Conservation (phyloP, 2,797 vertebrate genomes). For the Amazona finschi region DNA sequence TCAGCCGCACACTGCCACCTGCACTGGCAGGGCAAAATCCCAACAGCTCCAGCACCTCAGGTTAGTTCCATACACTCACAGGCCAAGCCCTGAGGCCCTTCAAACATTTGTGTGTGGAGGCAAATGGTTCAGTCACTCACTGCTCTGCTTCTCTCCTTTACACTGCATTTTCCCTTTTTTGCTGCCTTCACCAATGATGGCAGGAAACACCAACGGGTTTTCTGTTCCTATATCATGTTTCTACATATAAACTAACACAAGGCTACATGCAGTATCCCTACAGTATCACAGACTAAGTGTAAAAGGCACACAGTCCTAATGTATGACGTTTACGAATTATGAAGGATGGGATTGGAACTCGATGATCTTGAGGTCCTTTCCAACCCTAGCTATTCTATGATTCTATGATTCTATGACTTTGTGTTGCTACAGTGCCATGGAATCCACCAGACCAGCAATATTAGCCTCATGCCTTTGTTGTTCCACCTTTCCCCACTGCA, state of each 20-base stretch:
- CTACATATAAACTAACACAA: background rate
- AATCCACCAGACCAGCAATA: background rate
- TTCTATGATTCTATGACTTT: background rate
- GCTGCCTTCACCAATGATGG: background rate
- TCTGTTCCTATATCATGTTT: background rate
- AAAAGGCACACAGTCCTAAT: background rate
- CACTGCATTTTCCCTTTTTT: background rate
- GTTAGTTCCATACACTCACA: background rate
- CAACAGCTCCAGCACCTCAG: background rate
- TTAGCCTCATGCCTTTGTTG: background rate
- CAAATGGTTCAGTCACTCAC: background rate
- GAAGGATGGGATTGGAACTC: background rate
- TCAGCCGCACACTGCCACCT: background rate
- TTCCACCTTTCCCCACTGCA: background rate
- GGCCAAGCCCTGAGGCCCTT: background rate
- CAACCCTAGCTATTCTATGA: no score
- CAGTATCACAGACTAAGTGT: background rate
- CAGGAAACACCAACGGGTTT: background rate
- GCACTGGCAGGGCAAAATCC: background rate
- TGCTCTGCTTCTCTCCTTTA: background rate
- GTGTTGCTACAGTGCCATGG: background rate
- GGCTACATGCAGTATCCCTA: background rate
- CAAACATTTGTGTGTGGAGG: background rate
- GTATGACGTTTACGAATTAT: background rate
- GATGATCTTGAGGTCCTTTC: no score